These are phyloP conservation scores for Hetaerina titia DNA, from an alignment of 2,888 invertebrate species.

Conservation along the genomic window DNA sequence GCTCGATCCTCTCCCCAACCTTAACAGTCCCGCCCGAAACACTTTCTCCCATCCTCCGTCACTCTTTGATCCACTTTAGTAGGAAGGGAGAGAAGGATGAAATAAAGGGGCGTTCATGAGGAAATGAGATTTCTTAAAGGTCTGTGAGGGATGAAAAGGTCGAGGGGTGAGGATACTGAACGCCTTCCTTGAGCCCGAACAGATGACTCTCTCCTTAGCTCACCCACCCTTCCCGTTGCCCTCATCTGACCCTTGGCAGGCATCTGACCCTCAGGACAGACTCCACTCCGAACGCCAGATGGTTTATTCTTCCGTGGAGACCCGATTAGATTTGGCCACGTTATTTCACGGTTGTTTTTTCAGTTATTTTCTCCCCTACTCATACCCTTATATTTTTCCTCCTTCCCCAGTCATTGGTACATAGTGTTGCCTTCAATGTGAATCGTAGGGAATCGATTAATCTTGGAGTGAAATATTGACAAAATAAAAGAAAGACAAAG, in stretches of 20 bases:
- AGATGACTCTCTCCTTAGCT: neutral
- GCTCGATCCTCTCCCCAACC: neutral
- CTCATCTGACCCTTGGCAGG: slow-evolving; percentile 11
- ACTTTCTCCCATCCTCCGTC: neutral
- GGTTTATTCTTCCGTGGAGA: neutral
- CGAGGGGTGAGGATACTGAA: neutral
- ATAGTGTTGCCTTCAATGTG: neutral
- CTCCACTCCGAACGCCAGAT: neutral
- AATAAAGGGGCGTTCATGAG: neutral
- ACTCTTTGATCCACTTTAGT: neutral
- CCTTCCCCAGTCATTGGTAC: neutral
- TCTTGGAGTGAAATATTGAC: too few species aligned
- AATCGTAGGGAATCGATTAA: too few species aligned
- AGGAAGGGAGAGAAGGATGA: too few species aligned
- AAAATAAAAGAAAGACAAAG: too few species aligned
- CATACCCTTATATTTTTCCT: neutral
- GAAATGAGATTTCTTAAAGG: neutral
- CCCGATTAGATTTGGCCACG: neutral
- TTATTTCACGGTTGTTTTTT: neutral
- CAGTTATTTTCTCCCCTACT: neutral
- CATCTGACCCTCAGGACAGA: neutral
- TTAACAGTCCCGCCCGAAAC: slow-evolving; percentile 25
- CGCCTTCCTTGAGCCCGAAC: neutral
- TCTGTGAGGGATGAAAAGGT: neutral
- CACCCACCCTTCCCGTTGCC: neutral